Base-by-base conservation (phyloP, 2,888 invertebrate genomes). In the Gortyna flavago region DNA sequence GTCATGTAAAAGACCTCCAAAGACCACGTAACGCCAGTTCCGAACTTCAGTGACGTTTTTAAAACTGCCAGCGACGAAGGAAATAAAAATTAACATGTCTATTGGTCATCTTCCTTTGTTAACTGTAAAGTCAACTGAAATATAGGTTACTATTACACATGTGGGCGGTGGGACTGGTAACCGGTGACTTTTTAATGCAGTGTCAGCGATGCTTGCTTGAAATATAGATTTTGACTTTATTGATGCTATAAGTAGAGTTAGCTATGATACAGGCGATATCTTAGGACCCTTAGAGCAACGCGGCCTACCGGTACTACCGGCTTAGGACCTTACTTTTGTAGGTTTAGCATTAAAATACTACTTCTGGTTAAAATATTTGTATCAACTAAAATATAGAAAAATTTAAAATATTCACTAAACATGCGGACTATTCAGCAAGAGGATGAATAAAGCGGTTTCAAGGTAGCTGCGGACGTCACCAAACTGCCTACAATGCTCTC, bases 391-490 rank as follows among this genome's bases (percentile, higher is more conserved):
- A 51, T 66, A 5, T 54, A 61, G 64, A 29, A 59, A 75, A 66
- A 70, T 62, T 41, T 9, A 44, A 65, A 48, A 73, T 83, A 62
- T 79, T 67, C 25, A 75, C 35, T n/a, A 72, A 76, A 70, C 61
- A 72, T 73, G 32, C 38, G 32, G 25, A 29, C 38, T 67, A 70
- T 85, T 83, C 78, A 54, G 54, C n/a, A 83, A 72, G 68, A 83
- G 44, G 16, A 74, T 65, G 79, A 41, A 67, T 72, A 59, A 70
- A 84, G 75, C 62, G 11, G 32, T 71, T 84, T 79, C 84, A 86
- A 84, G 84, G 84, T 68, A 79, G 71, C 62, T 48, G 54, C 11
- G 35, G 67, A 84, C 84, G 84, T 79, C 84, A 84, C 62, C 38
- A 62, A 72, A 73, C 73, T 76, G 69, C 77, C 83, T 77, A 65